These are phyloP conservation scores for Sclerurus mexicanus DNA, from an alignment of 2,113 vertebrate species.

Conservation along the genomic window DNA sequence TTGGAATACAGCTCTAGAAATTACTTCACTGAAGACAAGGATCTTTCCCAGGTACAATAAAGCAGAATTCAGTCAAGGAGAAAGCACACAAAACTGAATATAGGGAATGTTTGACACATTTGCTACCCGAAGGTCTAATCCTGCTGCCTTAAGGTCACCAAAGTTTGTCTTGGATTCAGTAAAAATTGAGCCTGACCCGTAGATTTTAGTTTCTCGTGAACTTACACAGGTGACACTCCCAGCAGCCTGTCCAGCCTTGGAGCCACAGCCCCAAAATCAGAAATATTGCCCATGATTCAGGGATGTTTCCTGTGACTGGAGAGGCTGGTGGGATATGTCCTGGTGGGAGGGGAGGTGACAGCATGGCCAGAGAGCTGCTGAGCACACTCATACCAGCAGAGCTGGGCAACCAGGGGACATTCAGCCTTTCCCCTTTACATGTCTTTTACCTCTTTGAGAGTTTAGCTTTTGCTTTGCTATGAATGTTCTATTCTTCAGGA, in stretches of 20 bases:
- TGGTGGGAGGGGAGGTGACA: neutral
- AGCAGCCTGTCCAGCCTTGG: neutral
- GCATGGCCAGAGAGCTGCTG: neutral
- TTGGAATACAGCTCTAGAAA: neutral
- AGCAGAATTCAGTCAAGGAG: neutral
- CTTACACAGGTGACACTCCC: neutral
- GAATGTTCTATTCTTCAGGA: neutral
- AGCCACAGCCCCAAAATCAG: neutral
- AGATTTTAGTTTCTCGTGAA: neutral
- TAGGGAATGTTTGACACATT: neutral
- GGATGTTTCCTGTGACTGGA: neutral
- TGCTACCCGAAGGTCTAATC: neutral
- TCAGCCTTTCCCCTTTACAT: neutral
- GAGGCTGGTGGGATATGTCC: neutral
- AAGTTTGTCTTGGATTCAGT: neutral
- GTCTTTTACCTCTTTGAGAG: neutral
- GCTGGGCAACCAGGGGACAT: neutral
- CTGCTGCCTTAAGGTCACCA: neutral
- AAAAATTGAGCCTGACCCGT: neutral
- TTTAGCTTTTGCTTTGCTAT: neutral
- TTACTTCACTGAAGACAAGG: neutral
- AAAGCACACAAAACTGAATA: neutral
- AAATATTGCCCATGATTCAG: neutral
- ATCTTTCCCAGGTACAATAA: neutral
- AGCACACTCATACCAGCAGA: fast-evolving